phyloP scores from a whole-genome alignment of 2,113 vertebrate genomes.

The Mungos mungo region DNA sequence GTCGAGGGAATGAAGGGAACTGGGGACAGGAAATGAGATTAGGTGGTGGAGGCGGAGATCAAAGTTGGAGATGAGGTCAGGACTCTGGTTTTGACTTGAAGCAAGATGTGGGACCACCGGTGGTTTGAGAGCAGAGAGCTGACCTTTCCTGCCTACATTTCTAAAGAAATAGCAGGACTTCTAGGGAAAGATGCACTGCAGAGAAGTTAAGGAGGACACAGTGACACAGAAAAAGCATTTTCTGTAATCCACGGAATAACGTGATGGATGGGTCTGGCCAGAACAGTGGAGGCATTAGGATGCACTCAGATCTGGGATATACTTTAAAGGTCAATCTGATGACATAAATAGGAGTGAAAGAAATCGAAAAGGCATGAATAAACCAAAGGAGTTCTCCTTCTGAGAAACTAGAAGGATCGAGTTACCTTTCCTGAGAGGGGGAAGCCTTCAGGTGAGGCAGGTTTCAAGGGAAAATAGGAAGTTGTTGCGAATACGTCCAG shows the following conservation, averaged over 20 bases:
- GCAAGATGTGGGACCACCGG: background rate
- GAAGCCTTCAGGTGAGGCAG: background rate
- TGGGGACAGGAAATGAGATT: background rate
- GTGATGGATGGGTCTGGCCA: background rate
- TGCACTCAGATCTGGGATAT: background rate
- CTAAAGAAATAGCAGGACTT: background rate
- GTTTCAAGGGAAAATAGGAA: background rate
- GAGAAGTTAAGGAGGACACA: background rate
- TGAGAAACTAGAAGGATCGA: background rate
- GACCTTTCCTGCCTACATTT: background rate
- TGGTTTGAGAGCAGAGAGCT: background rate
- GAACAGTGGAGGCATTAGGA: background rate
- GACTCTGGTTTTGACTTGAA: background rate
- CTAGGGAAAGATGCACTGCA: background rate
- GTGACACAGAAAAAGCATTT: background rate
- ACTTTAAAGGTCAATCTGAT: background rate
- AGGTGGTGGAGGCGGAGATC: background rate
- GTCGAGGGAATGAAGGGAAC: too few species aligned
- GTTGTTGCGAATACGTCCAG: background rate
- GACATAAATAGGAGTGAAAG: background rate
- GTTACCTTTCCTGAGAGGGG: background rate
- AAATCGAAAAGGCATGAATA: background rate
- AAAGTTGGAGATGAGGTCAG: background rate
- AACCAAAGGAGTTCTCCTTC: background rate
- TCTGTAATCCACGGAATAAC: background rate